Evolutionary conservation across 2,113 vertebrate species (phyloP).

Genomic region (Andinoacara biseriatus): DNA sequence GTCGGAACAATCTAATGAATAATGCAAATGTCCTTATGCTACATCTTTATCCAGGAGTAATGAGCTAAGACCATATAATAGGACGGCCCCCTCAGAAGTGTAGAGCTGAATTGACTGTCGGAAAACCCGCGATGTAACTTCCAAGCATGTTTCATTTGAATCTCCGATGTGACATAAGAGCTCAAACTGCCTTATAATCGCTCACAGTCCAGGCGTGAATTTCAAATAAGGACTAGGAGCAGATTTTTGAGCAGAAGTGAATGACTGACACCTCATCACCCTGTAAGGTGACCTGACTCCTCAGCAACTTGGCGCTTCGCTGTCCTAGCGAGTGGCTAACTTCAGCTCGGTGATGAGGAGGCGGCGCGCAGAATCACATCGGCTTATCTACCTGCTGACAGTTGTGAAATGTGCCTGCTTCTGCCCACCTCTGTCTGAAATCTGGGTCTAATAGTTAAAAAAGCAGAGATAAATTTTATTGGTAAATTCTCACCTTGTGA

Average conservation of each 20-base stretch:
- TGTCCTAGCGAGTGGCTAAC: background rate
- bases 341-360: background rate
- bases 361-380: background rate
- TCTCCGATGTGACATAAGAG: background rate
- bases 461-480: background rate
- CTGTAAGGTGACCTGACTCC: background rate
- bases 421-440: background rate
- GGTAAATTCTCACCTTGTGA: background rate
- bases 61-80: background rate
- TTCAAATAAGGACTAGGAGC: background rate
- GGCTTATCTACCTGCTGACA: background rate
- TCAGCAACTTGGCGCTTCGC: background rate
- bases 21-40: conserved; percentile 10
- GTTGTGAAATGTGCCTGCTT: background rate
- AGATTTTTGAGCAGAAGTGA: background rate
- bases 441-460: background rate
- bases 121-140: background rate
- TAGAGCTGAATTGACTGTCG: background rate
- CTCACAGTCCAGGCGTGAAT: background rate
- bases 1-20: background rate
- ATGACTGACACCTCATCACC: background rate
- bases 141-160: background rate
- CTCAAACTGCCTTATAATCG: background rate
- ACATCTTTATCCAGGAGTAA: background rate
- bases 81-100: background rate